Base-by-base conservation (phyloP, 2,888 invertebrate genomes). In the Cheilosia grossa region DNA sequence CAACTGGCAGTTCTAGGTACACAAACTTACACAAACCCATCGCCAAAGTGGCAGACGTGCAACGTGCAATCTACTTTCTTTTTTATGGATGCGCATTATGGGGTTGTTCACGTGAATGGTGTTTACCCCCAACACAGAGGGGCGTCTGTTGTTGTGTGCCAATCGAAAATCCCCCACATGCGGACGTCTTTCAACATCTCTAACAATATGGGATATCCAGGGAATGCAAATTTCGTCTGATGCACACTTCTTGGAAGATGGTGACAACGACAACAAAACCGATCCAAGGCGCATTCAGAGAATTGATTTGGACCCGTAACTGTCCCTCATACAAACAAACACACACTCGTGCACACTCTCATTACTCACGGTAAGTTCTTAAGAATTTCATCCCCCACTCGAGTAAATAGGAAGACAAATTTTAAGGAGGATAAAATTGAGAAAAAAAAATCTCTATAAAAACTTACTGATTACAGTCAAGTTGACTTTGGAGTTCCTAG, bases 391-490 rank as follows among this genome's bases (percentile, higher is more conserved):
- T 17, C 40, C 24, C 37, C 17, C 19, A 17, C 4, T n/a, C 17
- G 4, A 4, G 15, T 4, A 21, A 15, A 30, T 27, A 69, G 27
- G 27, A 49, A 47, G 13, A 37, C 24, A n/a, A 69, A 21, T 73
- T 59, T 24, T 24, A 37, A 40, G 6, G 13, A 33, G 40, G 47
- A 69, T 9, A 49, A 64, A 51, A 19, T 30, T 2, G 2, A 30
- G 0, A 30, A 9, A 21, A 67, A 13, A 37, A 47, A 47, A 58
- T 17, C 19, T 58, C 2, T 21, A 17, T 15, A 56, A 54, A 27
- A 74, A 95, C 97, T 96, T 93, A 97, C 97, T 95, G 90, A 97
- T 96, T 88, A 98, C 96, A 88, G 96, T 97, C 89, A 98, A 94
- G 92, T 97, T 97, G 92, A 97, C 96, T 93, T 96, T 95, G 89